Conservation (phyloP, 2,113 vertebrate species). For the Barbus barbus region DNA sequence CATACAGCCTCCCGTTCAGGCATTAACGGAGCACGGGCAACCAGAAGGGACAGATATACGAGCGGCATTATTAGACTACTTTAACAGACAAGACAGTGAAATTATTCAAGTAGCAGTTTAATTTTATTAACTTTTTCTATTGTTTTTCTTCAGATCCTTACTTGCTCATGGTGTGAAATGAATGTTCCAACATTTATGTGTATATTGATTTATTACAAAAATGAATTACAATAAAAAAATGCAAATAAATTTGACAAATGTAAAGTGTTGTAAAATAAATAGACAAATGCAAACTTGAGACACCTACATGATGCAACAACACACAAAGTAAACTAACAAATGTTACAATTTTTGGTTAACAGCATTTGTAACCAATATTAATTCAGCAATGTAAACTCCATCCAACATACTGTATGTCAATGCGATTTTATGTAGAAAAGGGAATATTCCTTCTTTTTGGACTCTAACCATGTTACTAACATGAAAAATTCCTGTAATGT, state of each 20-base stretch:
- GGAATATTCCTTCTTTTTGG: no score
- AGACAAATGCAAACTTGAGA: neutral
- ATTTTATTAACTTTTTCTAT: neutral
- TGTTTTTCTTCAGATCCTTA: neutral
- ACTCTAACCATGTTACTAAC: no score
- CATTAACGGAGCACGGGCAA: neutral
- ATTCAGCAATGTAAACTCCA: no score
- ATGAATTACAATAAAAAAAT: neutral
- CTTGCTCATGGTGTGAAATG: neutral
- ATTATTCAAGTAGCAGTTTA: neutral
- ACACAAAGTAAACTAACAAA: neutral
- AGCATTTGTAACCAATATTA: neutral
- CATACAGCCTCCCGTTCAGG: conserved; percentile 19
- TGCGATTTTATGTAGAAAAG: no score
- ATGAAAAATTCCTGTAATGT: no score
- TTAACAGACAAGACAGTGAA: neutral
- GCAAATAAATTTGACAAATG: neutral
- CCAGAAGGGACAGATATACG: neutral
- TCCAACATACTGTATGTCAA: no score
- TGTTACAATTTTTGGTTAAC: neutral
- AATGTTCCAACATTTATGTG: neutral
- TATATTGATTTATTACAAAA: neutral
- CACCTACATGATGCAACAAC: neutral
- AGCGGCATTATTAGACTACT: neutral
- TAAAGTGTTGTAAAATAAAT: neutral